Evolutionary conservation across 2,113 vertebrate species (phyloP).

Genomic region (Mastomys coucha): DNA sequence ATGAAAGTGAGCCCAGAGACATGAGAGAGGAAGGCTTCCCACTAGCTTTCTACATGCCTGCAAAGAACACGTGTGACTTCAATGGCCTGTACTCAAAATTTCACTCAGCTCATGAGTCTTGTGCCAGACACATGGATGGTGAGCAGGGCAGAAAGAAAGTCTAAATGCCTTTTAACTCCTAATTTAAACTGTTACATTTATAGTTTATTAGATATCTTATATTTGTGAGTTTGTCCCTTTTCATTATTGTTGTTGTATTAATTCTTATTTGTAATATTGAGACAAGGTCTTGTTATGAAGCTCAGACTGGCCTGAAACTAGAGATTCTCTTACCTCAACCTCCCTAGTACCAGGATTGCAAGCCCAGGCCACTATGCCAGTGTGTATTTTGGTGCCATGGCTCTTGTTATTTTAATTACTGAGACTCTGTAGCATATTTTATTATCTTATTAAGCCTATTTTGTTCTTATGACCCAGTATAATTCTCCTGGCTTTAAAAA

Average conservation of each 20-base stretch:
- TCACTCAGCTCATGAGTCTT: background rate
- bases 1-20: background rate
- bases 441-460: background rate
- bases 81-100: background rate
- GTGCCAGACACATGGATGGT: background rate
- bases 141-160: background rate
- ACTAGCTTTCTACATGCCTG: slow-evolving; percentile 9
- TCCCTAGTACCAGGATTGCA: background rate
- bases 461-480: background rate
- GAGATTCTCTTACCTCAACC: background rate
- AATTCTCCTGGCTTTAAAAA: background rate
- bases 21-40: background rate
- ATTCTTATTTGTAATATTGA: background rate
- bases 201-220: background rate
- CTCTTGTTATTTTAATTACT: slow-evolving; percentile 26
- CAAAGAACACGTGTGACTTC: background rate
- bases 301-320: background rate
- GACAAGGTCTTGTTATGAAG: background rate
- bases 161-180: background rate
- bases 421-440: background rate
- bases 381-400: background rate
- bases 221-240: background rate
- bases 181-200: background rate
- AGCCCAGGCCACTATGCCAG: background rate
- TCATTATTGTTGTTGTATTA: background rate